Base-by-base conservation (phyloP, 2,797 vertebrate species). In the Ibycter americanus region DNA sequence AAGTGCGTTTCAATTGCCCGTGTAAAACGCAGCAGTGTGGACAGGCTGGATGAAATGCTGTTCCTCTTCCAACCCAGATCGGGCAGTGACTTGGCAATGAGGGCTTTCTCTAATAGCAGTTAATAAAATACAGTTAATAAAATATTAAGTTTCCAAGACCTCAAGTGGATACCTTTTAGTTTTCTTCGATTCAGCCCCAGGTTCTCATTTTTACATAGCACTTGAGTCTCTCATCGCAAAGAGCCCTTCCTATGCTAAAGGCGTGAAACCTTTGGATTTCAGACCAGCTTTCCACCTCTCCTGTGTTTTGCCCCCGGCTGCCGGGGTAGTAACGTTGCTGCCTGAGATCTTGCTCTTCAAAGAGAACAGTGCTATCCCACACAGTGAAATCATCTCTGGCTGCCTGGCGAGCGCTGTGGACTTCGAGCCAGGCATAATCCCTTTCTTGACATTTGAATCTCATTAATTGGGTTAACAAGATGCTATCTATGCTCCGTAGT, bases 381-480 rank as follows among this genome's bases (percentile, higher is more conserved):
- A 65, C 52, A 93, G 71, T 42, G 91, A 95, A 78, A 81, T 93
- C 55, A 70, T 86, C 86, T 77, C 89, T 92, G 89, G 40, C 88
- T 95, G 86, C 63, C 12, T 83, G 44, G 22, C 11, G 47, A 90
- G 73, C 9, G 15, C 77, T 84, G 80, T 71, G 89, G 74, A 77
- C 40, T 85, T 96, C 5, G 54, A 91, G 72, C 42, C 38, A 88
- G 95, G 61, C 40, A 42, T 89, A 97, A 96, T 93, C 72, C 65
- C 36, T 83, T 79, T 83, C 55, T 84, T 96, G 96, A 94, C 83
- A 94, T 96, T 94, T 96, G 94, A 73, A n/a, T 44, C 90, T 92
- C 92, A 92, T 95, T 94, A 94, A 95, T 96, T 91, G 51, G 72
- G 93, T 96, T 95, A 87, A 92, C 76, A 72, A 92, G 89, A 91